These are phyloP conservation scores for Hydrophis major DNA, from an alignment of 2,797 vertebrate genomes.

Conservation along the genomic window DNA sequence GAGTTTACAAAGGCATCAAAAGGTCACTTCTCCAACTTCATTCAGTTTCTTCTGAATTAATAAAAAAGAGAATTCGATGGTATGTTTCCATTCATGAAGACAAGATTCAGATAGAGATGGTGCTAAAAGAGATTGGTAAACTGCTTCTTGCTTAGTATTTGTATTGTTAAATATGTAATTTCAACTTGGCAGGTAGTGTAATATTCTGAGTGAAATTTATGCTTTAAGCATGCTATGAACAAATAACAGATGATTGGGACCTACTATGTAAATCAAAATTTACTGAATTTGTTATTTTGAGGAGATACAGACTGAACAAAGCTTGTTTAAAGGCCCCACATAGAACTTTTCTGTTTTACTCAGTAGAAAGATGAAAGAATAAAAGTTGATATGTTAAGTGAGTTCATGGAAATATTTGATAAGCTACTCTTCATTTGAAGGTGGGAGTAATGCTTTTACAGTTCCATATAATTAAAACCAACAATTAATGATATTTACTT, in stretches of 20 bases:
- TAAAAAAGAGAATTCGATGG: not conserved
- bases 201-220: not conserved
- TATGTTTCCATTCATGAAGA: not conserved
- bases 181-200: not conserved
- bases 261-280: not conserved
- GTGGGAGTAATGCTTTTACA: not conserved
- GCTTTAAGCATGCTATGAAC: not conserved
- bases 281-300: not conserved
- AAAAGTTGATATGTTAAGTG: not conserved
- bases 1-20: not conserved
- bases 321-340: not conserved
- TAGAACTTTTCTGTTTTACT: not conserved
- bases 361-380: not conserved
- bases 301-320: not conserved
- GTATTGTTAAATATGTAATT: not conserved
- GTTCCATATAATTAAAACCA: not conserved
- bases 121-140: not conserved
- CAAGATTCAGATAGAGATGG: not conserved
- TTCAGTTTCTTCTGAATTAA: not conserved
- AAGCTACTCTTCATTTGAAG: not conserved
- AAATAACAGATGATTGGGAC: not conserved
- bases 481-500: not conserved
- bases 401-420: not conserved
- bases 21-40: not conserved
- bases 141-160: not conserved